Conservation (phyloP, 1,140 invertebrate species). For the Pararge aegeria region DNA sequence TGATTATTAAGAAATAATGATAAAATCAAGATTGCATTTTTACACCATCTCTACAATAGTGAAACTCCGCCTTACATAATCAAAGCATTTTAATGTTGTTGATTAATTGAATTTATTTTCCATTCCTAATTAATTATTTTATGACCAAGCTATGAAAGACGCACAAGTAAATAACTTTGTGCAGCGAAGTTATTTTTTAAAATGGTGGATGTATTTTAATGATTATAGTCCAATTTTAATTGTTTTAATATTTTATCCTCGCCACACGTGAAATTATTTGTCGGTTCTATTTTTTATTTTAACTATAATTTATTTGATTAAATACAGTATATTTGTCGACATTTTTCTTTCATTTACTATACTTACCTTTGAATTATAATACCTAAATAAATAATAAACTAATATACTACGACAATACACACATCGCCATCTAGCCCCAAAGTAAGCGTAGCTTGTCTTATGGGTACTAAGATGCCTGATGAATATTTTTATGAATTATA, state of each 20-base stretch:
- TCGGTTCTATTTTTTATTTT: slow-evolving; percentile 67
- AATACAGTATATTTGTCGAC: slow-evolving; percentile 75
- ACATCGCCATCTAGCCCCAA: too few species aligned
- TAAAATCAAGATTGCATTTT: too few species aligned
- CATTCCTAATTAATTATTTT: slow-evolving; percentile 46
- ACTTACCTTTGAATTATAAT: too few species aligned
- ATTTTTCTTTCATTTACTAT: slow-evolving; percentile 33
- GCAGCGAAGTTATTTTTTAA: slow-evolving; percentile 34
- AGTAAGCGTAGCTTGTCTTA: too few species aligned
- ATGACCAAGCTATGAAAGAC: slow-evolving; percentile 38
- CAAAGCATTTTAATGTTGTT: slow-evolving; percentile 47
- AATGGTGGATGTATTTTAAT: slow-evolving; percentile 33
- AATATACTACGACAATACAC: too few species aligned
- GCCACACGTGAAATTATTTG: slow-evolving; percentile 64
- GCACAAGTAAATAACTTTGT: slow-evolving; percentile 52
- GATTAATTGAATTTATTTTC: slow-evolving; percentile 43
- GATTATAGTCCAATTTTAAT: slow-evolving; percentile 41
- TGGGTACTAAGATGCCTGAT: too few species aligned
- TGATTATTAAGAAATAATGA: too few species aligned
- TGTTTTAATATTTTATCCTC: slow-evolving; percentile 48
- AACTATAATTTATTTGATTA: slow-evolving; percentile 75
- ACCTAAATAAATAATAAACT: too few species aligned
- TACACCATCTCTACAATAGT: neutral
- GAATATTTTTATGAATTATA: too few species aligned
- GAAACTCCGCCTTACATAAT: slow-evolving; percentile 5